Percentiles rank a stretch among this genome's conserved stretches.
Evolutionary conservation across 2,888 invertebrate species (phyloP).

Genomic region (Pandemis corylana): DNA sequence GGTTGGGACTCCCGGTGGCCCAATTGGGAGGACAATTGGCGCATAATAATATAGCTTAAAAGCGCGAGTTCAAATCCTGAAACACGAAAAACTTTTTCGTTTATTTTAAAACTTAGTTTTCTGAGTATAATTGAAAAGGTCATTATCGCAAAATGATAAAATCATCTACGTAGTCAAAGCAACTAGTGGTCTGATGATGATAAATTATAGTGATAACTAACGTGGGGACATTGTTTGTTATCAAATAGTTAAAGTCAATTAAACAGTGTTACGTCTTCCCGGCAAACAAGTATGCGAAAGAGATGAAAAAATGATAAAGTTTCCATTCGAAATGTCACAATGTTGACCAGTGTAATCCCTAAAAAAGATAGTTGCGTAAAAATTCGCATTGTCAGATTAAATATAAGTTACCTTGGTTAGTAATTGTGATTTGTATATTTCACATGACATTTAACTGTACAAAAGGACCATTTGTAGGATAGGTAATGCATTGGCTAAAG

Average conservation of each 20-base stretch:
- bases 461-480: too few relatives aligned
- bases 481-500: too few relatives aligned
- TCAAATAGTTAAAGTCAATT: constrained; percentile 3
- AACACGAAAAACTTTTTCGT: too few relatives aligned
- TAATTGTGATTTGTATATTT: background rate
- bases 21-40: too few relatives aligned
- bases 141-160: too few relatives aligned
- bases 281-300: background rate
- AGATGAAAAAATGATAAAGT: background rate
- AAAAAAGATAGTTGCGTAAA: background rate
- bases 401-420: background rate
- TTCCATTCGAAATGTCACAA: constrained; percentile 2
- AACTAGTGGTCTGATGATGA: background rate
- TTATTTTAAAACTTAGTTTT: too few relatives aligned
- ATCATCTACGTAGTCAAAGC: too few relatives aligned
- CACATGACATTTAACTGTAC: too few relatives aligned
- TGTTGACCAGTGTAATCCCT: background rate
- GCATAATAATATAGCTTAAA: too few relatives aligned
- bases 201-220: background rate
- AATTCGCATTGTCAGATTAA: background rate
- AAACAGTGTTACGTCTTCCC: background rate
- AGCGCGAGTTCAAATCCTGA: too few relatives aligned
- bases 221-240: background rate
- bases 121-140: too few relatives aligned
- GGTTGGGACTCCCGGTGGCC: too few relatives aligned